Percentiles rank a stretch among this genome's conserved stretches.
phyloP scores from a whole-genome alignment of 2,888 invertebrate species.

The Luperina nickerlii region DNA sequence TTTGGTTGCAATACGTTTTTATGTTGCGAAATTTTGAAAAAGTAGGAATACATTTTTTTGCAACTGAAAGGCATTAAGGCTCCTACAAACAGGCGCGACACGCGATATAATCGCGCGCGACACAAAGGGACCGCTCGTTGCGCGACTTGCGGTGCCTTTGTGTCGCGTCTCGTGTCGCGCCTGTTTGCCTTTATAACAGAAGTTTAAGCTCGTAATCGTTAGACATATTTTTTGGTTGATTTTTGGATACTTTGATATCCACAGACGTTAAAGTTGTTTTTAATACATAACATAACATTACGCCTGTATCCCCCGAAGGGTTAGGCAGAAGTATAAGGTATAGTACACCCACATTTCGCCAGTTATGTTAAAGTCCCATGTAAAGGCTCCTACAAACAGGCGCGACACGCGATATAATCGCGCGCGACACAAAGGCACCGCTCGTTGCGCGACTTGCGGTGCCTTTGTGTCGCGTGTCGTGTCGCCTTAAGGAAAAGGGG shows the following conservation, averaged over 20 bases:
- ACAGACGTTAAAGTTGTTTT: neutral
- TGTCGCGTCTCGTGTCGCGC: too few relatives aligned
- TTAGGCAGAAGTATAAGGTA: neutral
- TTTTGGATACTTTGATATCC: neutral
- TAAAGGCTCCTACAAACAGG: too few relatives aligned
- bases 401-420: too few relatives aligned
- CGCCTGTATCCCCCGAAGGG: neutral
- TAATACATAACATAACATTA: neutral
- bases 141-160: too few relatives aligned
- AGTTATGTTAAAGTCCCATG: neutral
- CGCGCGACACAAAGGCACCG: too few relatives aligned
- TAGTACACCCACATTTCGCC: neutral
- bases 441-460: too few relatives aligned
- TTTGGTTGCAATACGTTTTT: neutral
- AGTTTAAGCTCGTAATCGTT: neutral
- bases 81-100: too few relatives aligned
- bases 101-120: too few relatives aligned
- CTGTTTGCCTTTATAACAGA: too few relatives aligned
- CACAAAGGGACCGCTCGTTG: too few relatives aligned
- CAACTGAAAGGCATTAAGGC: neutral
- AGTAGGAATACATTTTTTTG: neutral
- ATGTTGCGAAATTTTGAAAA: conserved; percentile 3
- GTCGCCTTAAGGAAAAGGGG: neutral
- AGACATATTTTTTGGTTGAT: neutral
- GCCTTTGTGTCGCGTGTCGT: too few relatives aligned